Conservation (phyloP, 2,113 vertebrate genomes). For the Microtus montanus region DNA sequence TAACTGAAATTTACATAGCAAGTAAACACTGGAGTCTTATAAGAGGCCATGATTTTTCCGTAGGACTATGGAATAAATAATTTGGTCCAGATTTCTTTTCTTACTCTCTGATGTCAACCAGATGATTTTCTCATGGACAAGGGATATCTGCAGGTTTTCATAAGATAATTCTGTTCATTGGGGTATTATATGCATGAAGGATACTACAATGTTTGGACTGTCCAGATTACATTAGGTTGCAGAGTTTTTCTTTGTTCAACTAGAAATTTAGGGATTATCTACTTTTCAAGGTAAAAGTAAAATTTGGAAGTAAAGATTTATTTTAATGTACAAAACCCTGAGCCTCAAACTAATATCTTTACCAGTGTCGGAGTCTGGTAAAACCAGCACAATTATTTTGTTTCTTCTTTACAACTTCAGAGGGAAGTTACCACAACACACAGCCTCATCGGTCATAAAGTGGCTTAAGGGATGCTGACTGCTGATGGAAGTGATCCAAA, state of each 20-base stretch:
- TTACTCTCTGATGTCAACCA: neutral
- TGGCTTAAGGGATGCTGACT: slow-evolving; percentile 45
- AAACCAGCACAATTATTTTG: slow-evolving; percentile 44
- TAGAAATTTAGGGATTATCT: neutral
- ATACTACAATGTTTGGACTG: neutral
- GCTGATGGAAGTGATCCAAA: slow-evolving; percentile 70
- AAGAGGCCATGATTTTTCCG: neutral
- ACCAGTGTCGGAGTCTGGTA: slow-evolving; percentile 28
- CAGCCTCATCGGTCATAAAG: slow-evolving; percentile 52
- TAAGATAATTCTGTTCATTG: neutral
- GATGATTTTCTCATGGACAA: neutral
- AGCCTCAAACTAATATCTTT: neutral
- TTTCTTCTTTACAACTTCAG: slow-evolving; percentile 58
- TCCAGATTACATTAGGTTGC: neutral
- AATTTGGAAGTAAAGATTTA: slow-evolving; percentile 40
- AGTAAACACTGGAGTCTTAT: neutral
- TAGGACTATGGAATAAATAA: neutral
- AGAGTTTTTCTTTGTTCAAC: neutral
- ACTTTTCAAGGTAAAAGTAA: neutral
- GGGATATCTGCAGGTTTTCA: neutral
- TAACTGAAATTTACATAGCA: neutral
- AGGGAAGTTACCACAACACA: slow-evolving; percentile 52
- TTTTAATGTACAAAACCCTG: neutral
- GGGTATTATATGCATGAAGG: neutral
- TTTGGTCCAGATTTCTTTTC: neutral